Percentiles rank a stretch among this genome's conserved stretches.
phyloP scores from a whole-genome alignment of 2,888 invertebrate genomes.

The Athalia rosae region DNA sequence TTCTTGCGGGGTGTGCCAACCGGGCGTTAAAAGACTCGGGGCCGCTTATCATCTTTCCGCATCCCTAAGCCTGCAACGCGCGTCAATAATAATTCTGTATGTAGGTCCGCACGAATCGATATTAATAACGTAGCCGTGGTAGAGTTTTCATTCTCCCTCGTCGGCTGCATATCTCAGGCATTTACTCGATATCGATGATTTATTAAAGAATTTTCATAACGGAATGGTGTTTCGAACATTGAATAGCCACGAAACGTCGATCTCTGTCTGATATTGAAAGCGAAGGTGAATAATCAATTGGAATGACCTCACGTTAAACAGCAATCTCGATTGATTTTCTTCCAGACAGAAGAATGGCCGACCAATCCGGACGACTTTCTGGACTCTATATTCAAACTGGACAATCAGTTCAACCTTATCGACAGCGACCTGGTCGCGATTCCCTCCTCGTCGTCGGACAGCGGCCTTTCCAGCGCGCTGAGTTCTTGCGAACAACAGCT shows the following conservation, averaged over 20 bases:
- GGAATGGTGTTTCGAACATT: too few species aligned
- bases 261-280: too few species aligned
- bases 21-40: background rate
- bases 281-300: background rate
- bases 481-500: constrained; percentile 76
- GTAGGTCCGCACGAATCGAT: background rate
- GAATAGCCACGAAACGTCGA: too few species aligned
- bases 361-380: constrained; percentile 79
- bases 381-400: constrained; percentile 81
- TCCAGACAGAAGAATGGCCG: constrained; percentile 75
- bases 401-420: constrained; percentile 75
- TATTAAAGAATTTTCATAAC: background rate
- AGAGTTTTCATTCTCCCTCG: background rate
- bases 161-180: too few species aligned
- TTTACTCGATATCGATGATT: background rate
- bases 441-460: constrained; percentile 80
- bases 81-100: constrained; percentile 1
- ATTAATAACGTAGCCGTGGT: background rate
- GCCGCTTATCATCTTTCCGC: constrained; percentile 32
- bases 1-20: background rate
- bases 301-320: constrained; percentile 30
- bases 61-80: background rate
- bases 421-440: constrained; percentile 77
- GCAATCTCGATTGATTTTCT: constrained; percentile 48
- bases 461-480: constrained; percentile 80